These are phyloP conservation scores for Sweltsa coloradensis DNA, from an alignment of 1,140 invertebrate species.

Conservation along the genomic window DNA sequence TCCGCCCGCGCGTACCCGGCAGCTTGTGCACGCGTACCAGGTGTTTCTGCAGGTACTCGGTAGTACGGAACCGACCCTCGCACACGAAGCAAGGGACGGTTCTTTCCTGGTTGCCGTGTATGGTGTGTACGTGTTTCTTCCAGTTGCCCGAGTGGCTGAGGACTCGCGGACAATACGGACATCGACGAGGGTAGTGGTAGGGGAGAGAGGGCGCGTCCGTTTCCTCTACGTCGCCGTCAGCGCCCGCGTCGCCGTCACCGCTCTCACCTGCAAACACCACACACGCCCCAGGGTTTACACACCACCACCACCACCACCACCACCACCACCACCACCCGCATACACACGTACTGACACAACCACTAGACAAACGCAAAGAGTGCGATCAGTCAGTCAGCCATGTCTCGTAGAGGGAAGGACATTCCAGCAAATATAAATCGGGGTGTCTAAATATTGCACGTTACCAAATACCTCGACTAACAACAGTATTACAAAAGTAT, in stretches of 20 bases:
- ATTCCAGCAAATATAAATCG: too few relatives aligned
- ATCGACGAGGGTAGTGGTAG: constrained; percentile 18
- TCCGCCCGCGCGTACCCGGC: constrained; percentile 14
- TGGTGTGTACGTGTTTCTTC: constrained; percentile 20
- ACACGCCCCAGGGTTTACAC: constrained; percentile 1
- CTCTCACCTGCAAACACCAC: constrained; percentile 9
- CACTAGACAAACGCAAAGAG: too few relatives aligned
- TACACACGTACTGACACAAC: too few relatives aligned
- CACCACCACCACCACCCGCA: too few relatives aligned
- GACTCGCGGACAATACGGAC: constrained; percentile 20
- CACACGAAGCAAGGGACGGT: constrained; percentile 18
- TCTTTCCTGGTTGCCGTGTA: constrained; percentile 21
- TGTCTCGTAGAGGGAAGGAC: too few relatives aligned
- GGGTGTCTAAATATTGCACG: too few relatives aligned
- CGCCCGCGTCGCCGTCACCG: constrained; percentile 11
- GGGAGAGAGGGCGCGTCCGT: constrained; percentile 7
- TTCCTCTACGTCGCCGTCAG: constrained; percentile 12
- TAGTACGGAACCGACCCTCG: constrained; percentile 18
- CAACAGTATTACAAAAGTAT: too few relatives aligned
- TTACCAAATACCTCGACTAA: too few relatives aligned
- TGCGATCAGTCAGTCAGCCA: too few relatives aligned
- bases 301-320: neutral
- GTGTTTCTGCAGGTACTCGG: constrained; percentile 23
- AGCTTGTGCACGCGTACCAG: constrained; percentile 22
- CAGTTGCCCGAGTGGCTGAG: constrained; percentile 22